These are phyloP conservation scores for Cygnus olor DNA, from an alignment of 2,797 vertebrate genomes.

Conservation along the genomic window DNA sequence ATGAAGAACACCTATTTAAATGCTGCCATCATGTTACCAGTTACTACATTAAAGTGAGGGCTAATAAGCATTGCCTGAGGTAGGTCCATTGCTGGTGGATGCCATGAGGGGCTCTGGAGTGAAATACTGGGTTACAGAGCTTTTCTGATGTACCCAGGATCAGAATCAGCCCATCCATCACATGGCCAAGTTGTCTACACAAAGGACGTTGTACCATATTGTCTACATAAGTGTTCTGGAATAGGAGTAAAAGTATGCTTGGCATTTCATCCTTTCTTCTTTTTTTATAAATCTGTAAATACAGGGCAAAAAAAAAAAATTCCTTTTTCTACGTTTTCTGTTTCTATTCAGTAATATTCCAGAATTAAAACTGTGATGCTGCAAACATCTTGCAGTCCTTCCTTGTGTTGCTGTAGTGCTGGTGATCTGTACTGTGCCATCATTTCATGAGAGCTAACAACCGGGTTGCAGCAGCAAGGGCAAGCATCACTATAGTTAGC, in stretches of 20 bases:
- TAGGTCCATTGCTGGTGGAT: not conserved
- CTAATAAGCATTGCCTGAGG: not conserved
- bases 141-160: not conserved
- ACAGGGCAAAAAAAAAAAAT: not conserved
- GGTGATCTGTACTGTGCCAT: not conserved
- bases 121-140: not conserved
- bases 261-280: not conserved
- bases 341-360: not conserved
- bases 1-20: not conserved
- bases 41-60: not conserved
- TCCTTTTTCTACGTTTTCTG: not conserved
- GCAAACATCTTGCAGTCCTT: not conserved
- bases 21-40: not conserved
- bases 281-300: not conserved
- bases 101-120: not conserved
- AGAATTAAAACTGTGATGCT: not conserved
- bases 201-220: accelerated
- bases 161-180: not conserved
- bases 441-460: not conserved
- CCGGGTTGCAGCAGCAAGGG: not conserved
- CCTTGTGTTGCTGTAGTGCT: not conserved
- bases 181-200: not conserved
- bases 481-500: not conserved
- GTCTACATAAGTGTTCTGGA: not conserved
- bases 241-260: not conserved